These are phyloP conservation scores for Drosophila parvula DNA, from an alignment of 1,140 invertebrate species.

Conservation along the genomic window DNA sequence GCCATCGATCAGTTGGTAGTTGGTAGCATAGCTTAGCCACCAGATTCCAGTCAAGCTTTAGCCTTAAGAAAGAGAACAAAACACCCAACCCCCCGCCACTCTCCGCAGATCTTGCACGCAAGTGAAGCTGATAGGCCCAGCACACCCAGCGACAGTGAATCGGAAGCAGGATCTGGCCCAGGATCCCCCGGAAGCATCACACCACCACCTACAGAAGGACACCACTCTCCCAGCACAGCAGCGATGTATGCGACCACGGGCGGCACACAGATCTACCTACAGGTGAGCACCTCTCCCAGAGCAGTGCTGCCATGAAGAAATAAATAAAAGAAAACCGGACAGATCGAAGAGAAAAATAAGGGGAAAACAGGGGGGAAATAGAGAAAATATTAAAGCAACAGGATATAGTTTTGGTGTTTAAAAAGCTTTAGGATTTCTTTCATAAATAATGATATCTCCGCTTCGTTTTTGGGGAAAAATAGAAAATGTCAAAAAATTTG, in stretches of 20 bases:
- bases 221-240: conserved; percentile 60
- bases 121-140: conserved; percentile 70
- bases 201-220: conserved; percentile 18
- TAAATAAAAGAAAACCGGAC: background rate
- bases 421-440: no score
- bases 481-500: no score
- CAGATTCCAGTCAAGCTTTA: conserved; percentile 33
- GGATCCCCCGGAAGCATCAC: conserved; percentile 16
- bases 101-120: conserved; percentile 76
- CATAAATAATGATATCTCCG: no score
- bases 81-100: conserved; percentile 50
- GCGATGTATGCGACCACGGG: conserved; percentile 83
- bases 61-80: conserved; percentile 32
- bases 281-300: conserved; percentile 67
- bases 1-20: conserved; percentile 25
- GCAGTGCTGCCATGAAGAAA: conserved; percentile 1
- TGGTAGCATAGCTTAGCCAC: conserved; percentile 10
- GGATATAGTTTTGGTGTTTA: no score
- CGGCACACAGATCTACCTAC: conserved; percentile 84
- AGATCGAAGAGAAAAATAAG: background rate
- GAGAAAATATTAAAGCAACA: no score
- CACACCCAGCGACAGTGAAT: conserved; percentile 37
- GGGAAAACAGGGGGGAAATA: background rate
- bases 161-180: conserved; percentile 14
- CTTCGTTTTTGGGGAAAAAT: no score